A percentile compares a stretch with the other conserved stretches of the same genome.
Conservation (phyloP, 2,113 vertebrate species). For the Heliornis fulica region DNA sequence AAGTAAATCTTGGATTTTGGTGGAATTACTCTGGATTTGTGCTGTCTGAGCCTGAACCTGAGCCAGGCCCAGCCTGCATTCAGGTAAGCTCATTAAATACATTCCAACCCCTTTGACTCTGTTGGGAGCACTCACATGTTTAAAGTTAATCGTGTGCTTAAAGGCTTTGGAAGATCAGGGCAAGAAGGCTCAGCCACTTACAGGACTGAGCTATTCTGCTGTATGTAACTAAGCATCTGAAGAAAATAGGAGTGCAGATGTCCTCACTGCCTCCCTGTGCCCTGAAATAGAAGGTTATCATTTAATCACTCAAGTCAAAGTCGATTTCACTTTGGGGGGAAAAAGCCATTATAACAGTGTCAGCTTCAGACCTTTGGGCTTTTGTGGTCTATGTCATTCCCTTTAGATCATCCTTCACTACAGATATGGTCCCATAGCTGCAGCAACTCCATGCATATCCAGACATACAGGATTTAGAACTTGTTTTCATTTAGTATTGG, state of each 20-base stretch:
- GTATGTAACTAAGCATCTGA: neutral
- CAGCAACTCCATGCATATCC: neutral
- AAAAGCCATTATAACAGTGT: neutral
- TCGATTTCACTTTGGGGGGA: neutral
- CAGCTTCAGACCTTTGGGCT: neutral
- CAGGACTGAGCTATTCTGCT: neutral
- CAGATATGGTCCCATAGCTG: neutral
- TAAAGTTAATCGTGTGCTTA: neutral
- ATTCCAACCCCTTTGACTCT: neutral
- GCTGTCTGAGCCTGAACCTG: neutral
- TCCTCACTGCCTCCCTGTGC: neutral
- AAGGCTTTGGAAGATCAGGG: conserved; percentile 6
- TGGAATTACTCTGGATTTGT: conserved; percentile 31
- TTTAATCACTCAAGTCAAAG: neutral
- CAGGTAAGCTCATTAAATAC: conserved; percentile 43
- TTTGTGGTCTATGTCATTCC: neutral
- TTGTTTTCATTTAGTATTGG: neutral
- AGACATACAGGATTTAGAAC: neutral
- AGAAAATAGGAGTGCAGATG: neutral
- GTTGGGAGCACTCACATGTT: neutral
- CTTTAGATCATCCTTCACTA: neutral
- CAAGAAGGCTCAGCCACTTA: neutral
- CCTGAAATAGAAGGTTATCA: neutral
- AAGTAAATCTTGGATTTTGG: conserved; percentile 9
- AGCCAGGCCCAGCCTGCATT: neutral